Evolutionary conservation across 2,888 invertebrate species (phyloP).

Genomic region (Gasteruption jaculator): DNA sequence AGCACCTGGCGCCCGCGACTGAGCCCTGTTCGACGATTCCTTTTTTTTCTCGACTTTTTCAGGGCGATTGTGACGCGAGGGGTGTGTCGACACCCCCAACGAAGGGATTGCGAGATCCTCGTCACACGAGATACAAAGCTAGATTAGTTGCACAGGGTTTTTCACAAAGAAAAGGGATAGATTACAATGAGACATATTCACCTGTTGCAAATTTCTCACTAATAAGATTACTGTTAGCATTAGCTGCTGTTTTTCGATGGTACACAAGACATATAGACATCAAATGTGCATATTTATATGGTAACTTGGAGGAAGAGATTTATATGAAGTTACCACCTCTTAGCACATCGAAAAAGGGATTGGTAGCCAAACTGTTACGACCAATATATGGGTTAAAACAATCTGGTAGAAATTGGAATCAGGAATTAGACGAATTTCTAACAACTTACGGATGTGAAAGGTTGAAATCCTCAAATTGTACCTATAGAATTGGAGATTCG

Average conservation of each 20-base stretch:
- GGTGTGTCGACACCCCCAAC: no score
- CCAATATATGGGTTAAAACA: conserved; percentile 11
- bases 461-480: conserved; percentile 17
- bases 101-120: no score
- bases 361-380: neutral
- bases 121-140: conserved; percentile 14
- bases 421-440: conserved; percentile 18
- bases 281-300: conserved; percentile 31
- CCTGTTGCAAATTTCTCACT: neutral
- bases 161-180: neutral
- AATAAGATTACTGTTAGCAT: neutral
- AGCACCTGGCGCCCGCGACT: no score
- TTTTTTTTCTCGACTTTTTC: no score
- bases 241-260: conserved; percentile 15
- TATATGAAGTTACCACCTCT: conserved; percentile 17
- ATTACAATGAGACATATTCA: conserved; percentile 4
- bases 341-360: neutral
- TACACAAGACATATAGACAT: conserved; percentile 33
- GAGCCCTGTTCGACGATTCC: no score
- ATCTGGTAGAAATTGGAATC: conserved; percentile 18
- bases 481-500: conserved; percentile 9
- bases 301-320: conserved; percentile 29
- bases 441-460: conserved; percentile 6
- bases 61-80: no score
- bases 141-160: conserved; percentile 19